Base-by-base conservation (phyloP, 23 tunicate species). In the Botrylloides violaceus region DNA sequence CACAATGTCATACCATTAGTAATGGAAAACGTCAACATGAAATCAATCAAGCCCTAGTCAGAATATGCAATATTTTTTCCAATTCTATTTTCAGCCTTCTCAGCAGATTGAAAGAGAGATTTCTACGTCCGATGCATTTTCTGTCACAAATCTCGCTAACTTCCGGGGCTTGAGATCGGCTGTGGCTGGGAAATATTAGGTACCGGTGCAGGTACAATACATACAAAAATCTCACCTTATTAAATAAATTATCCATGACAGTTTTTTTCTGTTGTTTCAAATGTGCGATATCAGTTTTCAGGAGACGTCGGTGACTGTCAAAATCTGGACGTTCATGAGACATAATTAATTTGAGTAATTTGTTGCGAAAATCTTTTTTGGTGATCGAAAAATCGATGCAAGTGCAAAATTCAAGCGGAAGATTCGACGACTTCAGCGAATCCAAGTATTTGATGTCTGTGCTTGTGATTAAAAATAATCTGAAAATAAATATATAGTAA, bases 241-340 rank as follows among this genome's bases (percentile, higher is more conserved):
- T 49, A 2, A 88, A 49, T 6, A 90, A 77, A 50, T 79, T 60
- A n/a, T 64, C 58, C 3, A 77, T 70, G 25, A 83, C 36, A 25
- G 58, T 73, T 31, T 75, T 88, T 26, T 35, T 39, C 20, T 82
- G 79, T 36, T 82, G 82, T 66, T 79, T 81, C 58, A 90, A 70
- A 66, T 83, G 90, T 35, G 83, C 68, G 9, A 80, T 81, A 43
- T 90, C 97, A 20, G 86, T 81, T 55, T 83, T 88, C 78, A 90
- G 59, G 49, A 90, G 43, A 20, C 90, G 57, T 26, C 82, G 64
- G 27, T 90, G 90, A 29, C 84, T 70, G 64, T 83, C 97, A 49
- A 90, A 90, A 37, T 90, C 90, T 25, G 97, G 72, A 35, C 85
- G 38, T 70, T 83, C 86, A 49, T 79, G 86, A 9, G 70, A 76